These are phyloP conservation scores for Aix galericulata DNA, from an alignment of 2,113 vertebrate species.

Conservation along the genomic window DNA sequence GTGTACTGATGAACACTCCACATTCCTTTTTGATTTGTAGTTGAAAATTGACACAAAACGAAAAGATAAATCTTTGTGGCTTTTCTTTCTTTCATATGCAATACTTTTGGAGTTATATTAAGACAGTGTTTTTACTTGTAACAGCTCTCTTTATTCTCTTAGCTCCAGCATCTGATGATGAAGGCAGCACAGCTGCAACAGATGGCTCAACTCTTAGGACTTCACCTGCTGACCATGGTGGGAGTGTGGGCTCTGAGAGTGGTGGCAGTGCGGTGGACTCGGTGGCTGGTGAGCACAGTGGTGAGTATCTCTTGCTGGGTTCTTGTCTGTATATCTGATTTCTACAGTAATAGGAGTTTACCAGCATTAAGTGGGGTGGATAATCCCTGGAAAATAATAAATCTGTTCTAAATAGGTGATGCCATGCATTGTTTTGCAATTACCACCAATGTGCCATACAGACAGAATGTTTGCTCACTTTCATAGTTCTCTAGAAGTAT, in stretches of 20 bases:
- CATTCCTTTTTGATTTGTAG: background rate
- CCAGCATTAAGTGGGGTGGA: rapidly evolving
- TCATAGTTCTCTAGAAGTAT: background rate
- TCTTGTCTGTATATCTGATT: background rate
- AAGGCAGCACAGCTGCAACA: constrained; percentile 97
- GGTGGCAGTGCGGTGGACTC: constrained; percentile 97
- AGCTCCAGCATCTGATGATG: constrained; percentile 99
- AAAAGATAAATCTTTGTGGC: rapidly evolving
- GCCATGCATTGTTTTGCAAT: rapidly evolving
- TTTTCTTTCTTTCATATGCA: background rate
- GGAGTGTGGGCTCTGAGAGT: constrained; percentile 97
- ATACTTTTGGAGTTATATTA: constrained; percentile 14
- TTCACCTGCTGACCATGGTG: constrained; percentile 96
- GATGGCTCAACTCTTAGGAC: constrained; percentile 97
- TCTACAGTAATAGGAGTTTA: background rate
- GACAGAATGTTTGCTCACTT: background rate
- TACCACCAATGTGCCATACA: rapidly evolving
- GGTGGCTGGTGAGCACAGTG: constrained; percentile 96
- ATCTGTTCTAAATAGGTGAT: background rate
- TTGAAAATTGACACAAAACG: background rate
- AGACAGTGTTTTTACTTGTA: constrained; percentile 89
- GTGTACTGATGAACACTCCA: background rate
- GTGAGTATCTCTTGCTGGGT: constrained; percentile 70
- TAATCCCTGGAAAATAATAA: background rate
- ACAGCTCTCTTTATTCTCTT: constrained; percentile 95